These are phyloP conservation scores for Dimorphilus gyrociliatus DNA, from an alignment of 2,888 invertebrate genomes.

Conservation along the genomic window DNA sequence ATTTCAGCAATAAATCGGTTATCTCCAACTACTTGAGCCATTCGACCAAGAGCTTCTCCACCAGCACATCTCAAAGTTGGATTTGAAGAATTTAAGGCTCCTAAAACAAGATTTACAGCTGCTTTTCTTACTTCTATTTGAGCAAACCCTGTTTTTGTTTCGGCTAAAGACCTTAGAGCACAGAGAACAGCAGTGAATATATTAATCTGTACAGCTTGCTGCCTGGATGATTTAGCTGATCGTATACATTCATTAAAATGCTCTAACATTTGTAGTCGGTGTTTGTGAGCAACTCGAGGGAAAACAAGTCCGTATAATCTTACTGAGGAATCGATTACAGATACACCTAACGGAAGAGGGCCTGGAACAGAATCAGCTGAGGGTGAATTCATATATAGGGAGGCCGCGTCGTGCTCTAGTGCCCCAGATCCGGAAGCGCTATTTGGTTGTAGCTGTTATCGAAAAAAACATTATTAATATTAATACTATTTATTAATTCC, in stretches of 20 bases:
- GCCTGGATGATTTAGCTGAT: constrained; percentile 74
- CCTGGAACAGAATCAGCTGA: constrained; percentile 27
- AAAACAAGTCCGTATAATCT: constrained; percentile 81
- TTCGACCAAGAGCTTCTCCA: constrained; percentile 79
- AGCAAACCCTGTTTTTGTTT: constrained; percentile 62
- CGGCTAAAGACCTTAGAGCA: constrained; percentile 67
- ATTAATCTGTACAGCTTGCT: constrained; percentile 86
- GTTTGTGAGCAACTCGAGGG: constrained; percentile 74
- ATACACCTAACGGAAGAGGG: constrained; percentile 71
- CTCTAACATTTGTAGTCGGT: constrained; percentile 88
- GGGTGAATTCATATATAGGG: constrained; percentile 51
- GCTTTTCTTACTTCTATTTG: constrained; percentile 74
- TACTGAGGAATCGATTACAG: constrained; percentile 87
- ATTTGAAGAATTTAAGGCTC: constrained; percentile 40
- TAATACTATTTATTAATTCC: too few relatives aligned
- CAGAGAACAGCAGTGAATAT: constrained; percentile 80
- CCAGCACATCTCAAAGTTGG: constrained; percentile 69
- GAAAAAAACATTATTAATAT: constrained; percentile 2
- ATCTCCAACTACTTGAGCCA: constrained; percentile 74
- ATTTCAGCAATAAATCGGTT: constrained; percentile 70
- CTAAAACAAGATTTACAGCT: constrained; percentile 55
- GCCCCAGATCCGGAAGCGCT: constrained; percentile 91
- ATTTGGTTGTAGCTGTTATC: constrained; percentile 71
- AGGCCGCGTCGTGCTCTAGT: constrained; percentile 86
- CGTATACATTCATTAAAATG: constrained; percentile 83